phyloP scores from a whole-genome alignment of 2,888 invertebrate species.

The Trilocha varians region DNA sequence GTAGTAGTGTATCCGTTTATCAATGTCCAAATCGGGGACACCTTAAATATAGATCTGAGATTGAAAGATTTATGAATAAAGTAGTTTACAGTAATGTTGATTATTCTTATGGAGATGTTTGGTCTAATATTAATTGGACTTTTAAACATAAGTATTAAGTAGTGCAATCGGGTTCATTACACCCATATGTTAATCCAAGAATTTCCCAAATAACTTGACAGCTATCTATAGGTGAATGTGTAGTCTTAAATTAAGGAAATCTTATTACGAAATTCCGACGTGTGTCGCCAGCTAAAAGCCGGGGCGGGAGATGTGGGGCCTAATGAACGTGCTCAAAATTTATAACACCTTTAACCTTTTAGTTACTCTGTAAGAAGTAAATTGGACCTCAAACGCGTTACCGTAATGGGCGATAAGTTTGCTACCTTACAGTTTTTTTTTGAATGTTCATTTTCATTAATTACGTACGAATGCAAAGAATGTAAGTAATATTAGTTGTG shows the following conservation, averaged over 20 bases:
- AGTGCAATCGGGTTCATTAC: conserved; percentile 14
- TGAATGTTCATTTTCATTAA: too few relatives aligned
- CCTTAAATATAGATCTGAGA: too few relatives aligned
- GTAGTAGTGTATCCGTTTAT: too few relatives aligned
- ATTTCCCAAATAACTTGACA: conserved; percentile 19
- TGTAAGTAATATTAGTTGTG: too few relatives aligned
- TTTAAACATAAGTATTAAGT: too few relatives aligned
- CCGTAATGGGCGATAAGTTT: conserved; percentile 25
- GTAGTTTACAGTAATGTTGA: too few relatives aligned
- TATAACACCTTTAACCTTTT: conserved; percentile 63
- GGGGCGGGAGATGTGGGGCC: conserved; percentile 42
- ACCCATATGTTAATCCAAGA: conserved; percentile 24
- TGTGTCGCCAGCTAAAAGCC: conserved; percentile 61
- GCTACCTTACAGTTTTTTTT: conserved; percentile 6
- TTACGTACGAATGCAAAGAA: too few relatives aligned
- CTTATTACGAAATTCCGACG: conserved; percentile 70
- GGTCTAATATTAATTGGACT: too few relatives aligned
- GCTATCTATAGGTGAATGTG: conserved; percentile 18
- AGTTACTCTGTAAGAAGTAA: conserved; percentile 46
- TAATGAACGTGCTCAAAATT: conserved; percentile 69
- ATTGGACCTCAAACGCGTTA: conserved; percentile 40
- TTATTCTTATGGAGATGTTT: too few relatives aligned
- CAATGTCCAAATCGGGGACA: too few relatives aligned
- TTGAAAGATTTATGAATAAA: too few relatives aligned
- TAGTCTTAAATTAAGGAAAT: conserved; percentile 66